Conservation (phyloP, 2,888 invertebrate species). For the Dicyrtomina minuta region DNA sequence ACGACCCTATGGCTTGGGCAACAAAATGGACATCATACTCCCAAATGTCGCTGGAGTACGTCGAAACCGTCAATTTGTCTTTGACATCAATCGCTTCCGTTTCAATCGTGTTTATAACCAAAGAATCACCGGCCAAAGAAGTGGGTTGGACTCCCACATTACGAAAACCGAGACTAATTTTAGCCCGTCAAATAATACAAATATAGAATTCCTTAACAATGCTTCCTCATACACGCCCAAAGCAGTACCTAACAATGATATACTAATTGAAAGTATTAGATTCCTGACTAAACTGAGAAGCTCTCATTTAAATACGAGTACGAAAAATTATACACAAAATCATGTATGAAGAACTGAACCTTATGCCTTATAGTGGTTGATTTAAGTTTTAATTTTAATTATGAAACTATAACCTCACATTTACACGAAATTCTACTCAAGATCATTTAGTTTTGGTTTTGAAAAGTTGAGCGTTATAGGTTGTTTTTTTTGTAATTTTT, state of each 20-base stretch:
- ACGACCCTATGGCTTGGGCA: conserved; percentile 21
- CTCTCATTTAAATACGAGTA: too few species aligned
- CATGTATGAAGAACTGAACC: too few species aligned
- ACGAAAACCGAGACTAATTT: conserved; percentile 19
- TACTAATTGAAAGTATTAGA: not conserved
- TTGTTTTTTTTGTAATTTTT: too few species aligned
- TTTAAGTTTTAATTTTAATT: too few species aligned
- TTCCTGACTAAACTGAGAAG: not conserved
- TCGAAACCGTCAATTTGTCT: conserved; percentile 13
- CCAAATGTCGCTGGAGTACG: conserved; percentile 14
- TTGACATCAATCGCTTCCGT: conserved; percentile 2
- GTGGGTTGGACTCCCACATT: not conserved
- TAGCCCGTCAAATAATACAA: conserved; percentile 24
- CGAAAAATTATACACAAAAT: too few species aligned
- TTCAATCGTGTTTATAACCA: not conserved
- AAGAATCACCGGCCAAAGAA: not conserved
- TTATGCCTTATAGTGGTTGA: too few species aligned
- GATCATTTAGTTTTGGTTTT: too few species aligned
- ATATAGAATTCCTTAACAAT: not conserved
- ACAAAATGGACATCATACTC: conserved; percentile 20
- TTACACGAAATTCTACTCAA: too few species aligned
- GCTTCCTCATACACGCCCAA: conserved; percentile 5
- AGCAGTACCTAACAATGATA: conserved; percentile 13
- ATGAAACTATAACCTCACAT: too few species aligned
- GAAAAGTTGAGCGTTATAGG: too few species aligned